Evolutionary conservation across 2,888 invertebrate genomes (phyloP), one percentile per base, ranked within the genome.

Genomic region (Drosophila glabriapex): DNA sequence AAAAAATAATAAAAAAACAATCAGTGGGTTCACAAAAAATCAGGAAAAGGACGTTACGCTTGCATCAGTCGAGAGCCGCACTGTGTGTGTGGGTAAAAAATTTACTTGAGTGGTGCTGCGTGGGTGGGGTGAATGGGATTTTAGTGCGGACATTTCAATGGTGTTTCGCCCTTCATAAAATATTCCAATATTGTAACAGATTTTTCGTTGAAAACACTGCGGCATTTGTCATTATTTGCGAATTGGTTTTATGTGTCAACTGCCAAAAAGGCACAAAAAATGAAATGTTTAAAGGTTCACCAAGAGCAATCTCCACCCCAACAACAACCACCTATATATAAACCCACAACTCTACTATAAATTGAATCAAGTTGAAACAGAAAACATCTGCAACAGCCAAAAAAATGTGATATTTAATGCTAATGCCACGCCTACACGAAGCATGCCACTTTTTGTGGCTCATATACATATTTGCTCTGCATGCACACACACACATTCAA

Each of bases 101-200:
- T 49, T 49, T 62, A 55, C 59, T 59, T 61, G 58, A 16, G 53
- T 53, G 41, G n/a, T 39, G 58, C n/a, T 43, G n/a, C 12, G 53
- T 14, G 46, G 29, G 43, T 60, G 53, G 33, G 29, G 10, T 19
- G 39, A 25, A 29, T 16, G n/a, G 25, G 19, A 61, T 58, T 71
- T 76, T 64, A 55, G 72, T 72, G 55, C 33, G 31, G 28, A 58
- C 76, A 63, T 80, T 67, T 76, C 56, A 50, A 61, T 65, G 59
- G 37, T 28, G 33, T 16, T 62, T 67, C 63, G 64, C 65, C 65
- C 52, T 60, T 76, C 78, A 89, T 89, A 89, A 90, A 90, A 90
- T 90, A 83, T 90, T 90, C 78, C 87, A 89, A 86, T 86, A 86
- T 89, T 90, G 89, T 72, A 67, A 76, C 89, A 73, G 73, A 76